phyloP scores from a whole-genome alignment of 2,797 vertebrate species.

The Poecilia gillii region DNA sequence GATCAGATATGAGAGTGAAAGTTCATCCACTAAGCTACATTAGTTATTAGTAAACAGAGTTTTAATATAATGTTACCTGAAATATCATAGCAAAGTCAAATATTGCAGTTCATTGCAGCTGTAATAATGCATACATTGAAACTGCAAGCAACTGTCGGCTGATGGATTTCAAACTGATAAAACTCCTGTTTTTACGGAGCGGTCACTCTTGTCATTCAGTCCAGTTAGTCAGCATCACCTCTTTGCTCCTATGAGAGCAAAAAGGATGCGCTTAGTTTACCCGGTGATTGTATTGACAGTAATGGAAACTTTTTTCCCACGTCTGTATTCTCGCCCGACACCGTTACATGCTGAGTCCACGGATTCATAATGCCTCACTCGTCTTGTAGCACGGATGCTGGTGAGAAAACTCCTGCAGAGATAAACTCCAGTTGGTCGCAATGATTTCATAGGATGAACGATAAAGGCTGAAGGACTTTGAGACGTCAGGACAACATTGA shows the following conservation, averaged over 20 bases:
- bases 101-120: not conserved
- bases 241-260: not conserved
- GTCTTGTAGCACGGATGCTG: not conserved
- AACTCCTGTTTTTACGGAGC: not conserved
- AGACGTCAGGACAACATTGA: conserved; percentile 11
- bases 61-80: not conserved
- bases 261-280: not conserved
- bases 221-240: not conserved
- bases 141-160: not conserved
- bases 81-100: not conserved
- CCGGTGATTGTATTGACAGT: not conserved
- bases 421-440: conserved; percentile 9
- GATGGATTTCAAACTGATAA: not conserved
- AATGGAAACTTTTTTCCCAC: not conserved
- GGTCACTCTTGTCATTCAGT: not conserved
- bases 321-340: not conserved
- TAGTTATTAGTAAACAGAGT: not conserved
- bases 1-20: not conserved
- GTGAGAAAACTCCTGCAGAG: not conserved
- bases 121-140: not conserved
- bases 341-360: conserved; percentile 21
- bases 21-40: not conserved
- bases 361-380: conserved; percentile 25
- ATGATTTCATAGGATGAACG: conserved; percentile 23
- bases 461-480: conserved; percentile 14